Evolutionary conservation across 1,140 invertebrate genomes (phyloP).

Genomic region (Drosophila teissieri): DNA sequence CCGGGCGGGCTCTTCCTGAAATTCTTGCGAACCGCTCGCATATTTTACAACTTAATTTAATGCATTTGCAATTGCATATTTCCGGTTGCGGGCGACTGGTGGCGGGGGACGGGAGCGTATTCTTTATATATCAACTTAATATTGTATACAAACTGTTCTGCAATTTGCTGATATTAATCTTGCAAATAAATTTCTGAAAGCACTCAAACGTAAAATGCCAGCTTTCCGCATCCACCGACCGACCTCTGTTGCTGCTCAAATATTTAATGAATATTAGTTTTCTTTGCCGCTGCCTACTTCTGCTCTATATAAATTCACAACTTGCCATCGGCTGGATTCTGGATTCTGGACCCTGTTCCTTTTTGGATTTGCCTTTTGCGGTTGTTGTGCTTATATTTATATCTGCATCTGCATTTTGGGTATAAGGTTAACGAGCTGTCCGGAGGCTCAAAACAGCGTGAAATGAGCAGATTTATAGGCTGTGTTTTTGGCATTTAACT

Average conservation of each 20-base stretch:
- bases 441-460: constrained; percentile 52
- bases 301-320: constrained; percentile 43
- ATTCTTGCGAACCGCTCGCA: constrained; percentile 27
- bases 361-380: constrained; percentile 34
- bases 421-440: constrained; percentile 42
- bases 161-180: constrained; percentile 73
- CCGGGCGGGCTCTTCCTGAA: constrained; percentile 4
- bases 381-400: constrained; percentile 6
- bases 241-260: constrained; percentile 51
- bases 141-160: constrained; percentile 50
- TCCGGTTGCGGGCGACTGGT: constrained; percentile 12
- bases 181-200: constrained; percentile 70
- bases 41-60: constrained; percentile 78
- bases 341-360: constrained; percentile 1
- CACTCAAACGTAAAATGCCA: constrained; percentile 73
- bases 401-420: background rate
- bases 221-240: constrained; percentile 15
- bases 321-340: constrained; percentile 19
- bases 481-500: constrained; percentile 56
- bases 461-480: constrained; percentile 65
- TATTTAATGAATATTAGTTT: constrained; percentile 81
- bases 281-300: constrained; percentile 41
- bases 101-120: background rate
- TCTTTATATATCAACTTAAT: constrained; percentile 43
- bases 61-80: constrained; percentile 62